Evolutionary conservation across 2,888 invertebrate genomes (phyloP).

Genomic region (Drosophila mayaguana): DNA sequence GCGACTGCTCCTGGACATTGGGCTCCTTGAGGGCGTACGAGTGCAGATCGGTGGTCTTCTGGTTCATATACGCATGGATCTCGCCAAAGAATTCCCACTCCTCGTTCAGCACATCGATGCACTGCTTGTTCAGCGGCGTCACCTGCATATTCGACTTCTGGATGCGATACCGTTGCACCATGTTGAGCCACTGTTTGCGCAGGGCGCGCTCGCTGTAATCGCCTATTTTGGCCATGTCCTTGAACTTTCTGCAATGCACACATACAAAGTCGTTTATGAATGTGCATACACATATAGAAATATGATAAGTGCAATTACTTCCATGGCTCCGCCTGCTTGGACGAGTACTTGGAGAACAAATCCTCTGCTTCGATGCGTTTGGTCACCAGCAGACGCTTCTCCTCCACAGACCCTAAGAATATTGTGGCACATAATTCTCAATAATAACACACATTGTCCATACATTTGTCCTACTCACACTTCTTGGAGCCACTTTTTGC

Average conservation of each 20-base stretch:
- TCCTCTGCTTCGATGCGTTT: constrained; percentile 80
- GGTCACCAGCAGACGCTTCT: constrained; percentile 80
- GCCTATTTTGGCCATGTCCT: constrained; percentile 74
- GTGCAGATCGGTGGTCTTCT: constrained; percentile 82
- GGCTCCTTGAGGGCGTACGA: constrained; percentile 81
- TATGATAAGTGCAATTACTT: constrained; percentile 71
- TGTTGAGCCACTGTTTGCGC: constrained; percentile 82
- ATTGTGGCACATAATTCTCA: not conserved
- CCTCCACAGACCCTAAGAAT: constrained; percentile 80
- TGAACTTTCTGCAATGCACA: constrained; percentile 65
- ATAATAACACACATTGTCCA: too few relatives aligned
- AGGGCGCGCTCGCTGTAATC: constrained; percentile 81
- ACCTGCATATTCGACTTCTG: constrained; percentile 72
- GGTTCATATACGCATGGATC: constrained; percentile 83
- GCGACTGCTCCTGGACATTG: constrained; percentile 41
- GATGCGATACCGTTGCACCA: constrained; percentile 81
- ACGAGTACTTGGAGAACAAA: constrained; percentile 77
- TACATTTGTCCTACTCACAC: constrained; percentile 66
- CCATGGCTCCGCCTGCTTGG: constrained; percentile 80
- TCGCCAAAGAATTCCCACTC: constrained; percentile 84
- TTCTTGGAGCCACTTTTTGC: constrained; percentile 81
- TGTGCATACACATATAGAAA: not conserved
- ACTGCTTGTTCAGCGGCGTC: constrained; percentile 38
- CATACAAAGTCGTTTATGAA: not conserved
- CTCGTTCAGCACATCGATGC: constrained; percentile 60